These are phyloP conservation scores for Anniella stebbinsi DNA, from an alignment of 2,797 vertebrate genomes.

Conservation along the genomic window DNA sequence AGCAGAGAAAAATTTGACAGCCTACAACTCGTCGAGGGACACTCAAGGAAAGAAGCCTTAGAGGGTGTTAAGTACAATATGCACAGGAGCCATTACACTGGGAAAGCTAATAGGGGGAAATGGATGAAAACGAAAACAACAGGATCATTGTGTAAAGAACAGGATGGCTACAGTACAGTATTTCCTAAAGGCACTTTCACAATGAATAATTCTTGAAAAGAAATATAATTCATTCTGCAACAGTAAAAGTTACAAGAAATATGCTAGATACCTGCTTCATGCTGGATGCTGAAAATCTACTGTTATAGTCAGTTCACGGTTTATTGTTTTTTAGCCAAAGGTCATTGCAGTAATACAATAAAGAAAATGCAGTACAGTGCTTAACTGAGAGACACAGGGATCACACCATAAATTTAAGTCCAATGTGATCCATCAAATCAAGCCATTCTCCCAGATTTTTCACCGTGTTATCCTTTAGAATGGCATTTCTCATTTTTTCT, in stretches of 20 bases:
- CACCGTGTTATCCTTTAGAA: neutral
- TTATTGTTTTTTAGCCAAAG: slow-evolving; percentile 8
- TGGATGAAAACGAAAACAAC: neutral
- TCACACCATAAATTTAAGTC: neutral
- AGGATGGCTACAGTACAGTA: neutral
- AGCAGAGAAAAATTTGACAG: neutral
- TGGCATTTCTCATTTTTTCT: neutral
- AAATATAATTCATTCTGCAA: neutral
- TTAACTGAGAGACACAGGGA: neutral
- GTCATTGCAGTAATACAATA: neutral
- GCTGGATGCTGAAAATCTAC: neutral
- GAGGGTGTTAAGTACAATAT: neutral
- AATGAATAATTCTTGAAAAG: neutral
- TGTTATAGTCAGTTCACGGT: neutral
- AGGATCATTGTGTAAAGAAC: neutral
- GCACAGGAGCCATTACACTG: neutral
- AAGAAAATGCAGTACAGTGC: neutral
- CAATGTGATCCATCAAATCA: neutral
- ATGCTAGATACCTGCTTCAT: neutral
- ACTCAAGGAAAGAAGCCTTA: neutral
- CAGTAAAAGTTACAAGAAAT: neutral
- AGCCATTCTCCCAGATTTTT: neutral
- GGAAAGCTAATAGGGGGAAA: neutral
- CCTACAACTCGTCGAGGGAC: neutral
- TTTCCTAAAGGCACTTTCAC: neutral